phyloP scores from a whole-genome alignment of 2,113 vertebrate species.

The Tyrannus savana region DNA sequence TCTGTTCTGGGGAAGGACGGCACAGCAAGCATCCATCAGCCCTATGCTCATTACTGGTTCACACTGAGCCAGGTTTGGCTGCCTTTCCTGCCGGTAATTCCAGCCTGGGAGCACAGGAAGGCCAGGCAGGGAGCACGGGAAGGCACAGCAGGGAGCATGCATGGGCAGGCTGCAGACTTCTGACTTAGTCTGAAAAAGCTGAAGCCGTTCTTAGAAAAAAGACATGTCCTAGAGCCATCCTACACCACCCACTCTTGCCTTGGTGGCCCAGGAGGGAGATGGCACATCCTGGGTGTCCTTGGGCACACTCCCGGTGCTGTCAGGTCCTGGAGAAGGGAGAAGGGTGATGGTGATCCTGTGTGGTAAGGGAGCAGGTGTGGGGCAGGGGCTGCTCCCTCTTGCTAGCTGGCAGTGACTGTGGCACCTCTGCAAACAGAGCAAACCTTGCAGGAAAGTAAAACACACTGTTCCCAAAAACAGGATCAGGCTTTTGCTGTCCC shows the following conservation, averaged over 20 bases:
- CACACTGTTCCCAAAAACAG: fast-evolving
- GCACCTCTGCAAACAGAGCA: not conserved
- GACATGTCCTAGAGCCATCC: not conserved
- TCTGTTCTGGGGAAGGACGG: not conserved
- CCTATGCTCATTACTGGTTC: not conserved
- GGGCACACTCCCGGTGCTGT: fast-evolving
- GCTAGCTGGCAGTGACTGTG: not conserved
- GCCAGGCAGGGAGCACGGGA: not conserved
- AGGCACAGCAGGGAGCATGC: not conserved
- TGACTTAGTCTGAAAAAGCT: not conserved
- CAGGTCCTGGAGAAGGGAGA: not conserved
- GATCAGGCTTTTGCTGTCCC: not conserved
- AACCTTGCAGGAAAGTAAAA: not conserved
- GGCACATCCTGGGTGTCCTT: fast-evolving
- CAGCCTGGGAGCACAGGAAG: not conserved
- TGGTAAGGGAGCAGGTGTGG: not conserved
- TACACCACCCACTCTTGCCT: fast-evolving
- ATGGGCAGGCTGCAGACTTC: not conserved
- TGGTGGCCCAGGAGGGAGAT: not conserved
- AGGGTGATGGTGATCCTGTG: not conserved
- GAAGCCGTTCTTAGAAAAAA: not conserved
- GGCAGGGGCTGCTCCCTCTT: not conserved
- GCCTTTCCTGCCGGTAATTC: not conserved
- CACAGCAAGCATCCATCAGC: conserved; percentile 4
- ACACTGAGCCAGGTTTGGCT: not conserved